Evolutionary conservation across 2,888 invertebrate genomes (phyloP).

Genomic region (Ochropleura plecta): DNA sequence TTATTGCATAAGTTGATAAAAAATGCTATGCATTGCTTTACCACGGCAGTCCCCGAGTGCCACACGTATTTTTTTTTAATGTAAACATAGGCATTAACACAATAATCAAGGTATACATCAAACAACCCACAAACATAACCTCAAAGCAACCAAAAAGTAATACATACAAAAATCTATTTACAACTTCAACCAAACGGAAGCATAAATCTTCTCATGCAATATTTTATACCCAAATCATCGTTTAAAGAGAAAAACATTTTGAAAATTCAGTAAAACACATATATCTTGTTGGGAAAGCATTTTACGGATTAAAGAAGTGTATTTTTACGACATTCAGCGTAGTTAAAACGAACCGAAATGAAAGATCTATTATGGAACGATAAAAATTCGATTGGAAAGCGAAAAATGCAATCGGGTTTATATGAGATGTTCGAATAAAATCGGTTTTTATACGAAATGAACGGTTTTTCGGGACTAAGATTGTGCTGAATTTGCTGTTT

Average conservation of each 20-base stretch:
- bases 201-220: slow-evolving; percentile 47
- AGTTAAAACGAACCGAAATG: slow-evolving; percentile 65
- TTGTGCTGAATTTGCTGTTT: neutral
- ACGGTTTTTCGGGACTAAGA: slow-evolving; percentile 35
- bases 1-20: too few relatives aligned
- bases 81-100: too few relatives aligned
- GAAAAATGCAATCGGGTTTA: slow-evolving; percentile 65
- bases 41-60: too few relatives aligned
- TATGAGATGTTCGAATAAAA: slow-evolving; percentile 65
- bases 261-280: slow-evolving; percentile 60
- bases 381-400: slow-evolving; percentile 67
- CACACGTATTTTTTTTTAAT: too few relatives aligned
- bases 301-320: slow-evolving; percentile 61
- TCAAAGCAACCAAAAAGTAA: slow-evolving; percentile 12
- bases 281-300: slow-evolving; percentile 53
- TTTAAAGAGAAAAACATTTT: slow-evolving; percentile 50
- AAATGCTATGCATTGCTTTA: too few relatives aligned
- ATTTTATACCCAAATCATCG: slow-evolving; percentile 53
- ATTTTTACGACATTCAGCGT: slow-evolving; percentile 59
- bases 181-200: slow-evolving; percentile 12
- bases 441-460: slow-evolving; percentile 52
- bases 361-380: slow-evolving; percentile 66
- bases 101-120: slow-evolving; percentile 1
- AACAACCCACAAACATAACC: neutral
- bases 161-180: slow-evolving; percentile 6